Conservation (phyloP, 2,113 vertebrate genomes). For the Ciconia boyciana region DNA sequence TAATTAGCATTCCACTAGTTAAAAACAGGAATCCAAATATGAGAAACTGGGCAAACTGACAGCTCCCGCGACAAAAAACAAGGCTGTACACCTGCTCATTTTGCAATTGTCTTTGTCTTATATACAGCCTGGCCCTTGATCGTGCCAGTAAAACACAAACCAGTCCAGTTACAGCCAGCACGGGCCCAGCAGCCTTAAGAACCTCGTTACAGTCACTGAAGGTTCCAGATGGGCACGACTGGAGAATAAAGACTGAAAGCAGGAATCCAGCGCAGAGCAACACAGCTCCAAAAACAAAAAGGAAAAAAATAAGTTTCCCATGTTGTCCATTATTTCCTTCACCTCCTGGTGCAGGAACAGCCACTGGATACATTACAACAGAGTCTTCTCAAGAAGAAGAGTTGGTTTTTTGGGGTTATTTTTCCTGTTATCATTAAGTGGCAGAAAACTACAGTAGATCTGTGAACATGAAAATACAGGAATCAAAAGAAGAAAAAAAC, state of each 20-base stretch:
- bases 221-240: conserved; percentile 62
- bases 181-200: conserved; percentile 72
- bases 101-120: conserved; percentile 44
- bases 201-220: conserved; percentile 60
- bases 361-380: conserved; percentile 68
- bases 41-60: conserved; percentile 78
- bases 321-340: conserved; percentile 30
- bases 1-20: conserved; percentile 78
- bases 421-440: not conserved
- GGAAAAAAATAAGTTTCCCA: conserved; percentile 71
- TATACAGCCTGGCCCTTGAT: conserved; percentile 69
- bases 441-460: conserved; percentile 2
- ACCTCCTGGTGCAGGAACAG: conserved; percentile 6
- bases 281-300: conserved; percentile 71
- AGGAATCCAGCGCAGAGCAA: conserved; percentile 74
- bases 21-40: conserved; percentile 80
- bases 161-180: conserved; percentile 66
- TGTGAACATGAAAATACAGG: conserved; percentile 31
- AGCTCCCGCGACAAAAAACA: conserved; percentile 74
- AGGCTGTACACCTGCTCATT: conserved; percentile 52
- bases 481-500: not conserved
- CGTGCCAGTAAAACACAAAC: conserved; percentile 71
- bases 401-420: not conserved
- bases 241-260: conserved; percentile 77
- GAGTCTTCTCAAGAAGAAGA: not conserved